phyloP scores from a whole-genome alignment of 2,888 invertebrate genomes.

The Lymantria dispar region DNA sequence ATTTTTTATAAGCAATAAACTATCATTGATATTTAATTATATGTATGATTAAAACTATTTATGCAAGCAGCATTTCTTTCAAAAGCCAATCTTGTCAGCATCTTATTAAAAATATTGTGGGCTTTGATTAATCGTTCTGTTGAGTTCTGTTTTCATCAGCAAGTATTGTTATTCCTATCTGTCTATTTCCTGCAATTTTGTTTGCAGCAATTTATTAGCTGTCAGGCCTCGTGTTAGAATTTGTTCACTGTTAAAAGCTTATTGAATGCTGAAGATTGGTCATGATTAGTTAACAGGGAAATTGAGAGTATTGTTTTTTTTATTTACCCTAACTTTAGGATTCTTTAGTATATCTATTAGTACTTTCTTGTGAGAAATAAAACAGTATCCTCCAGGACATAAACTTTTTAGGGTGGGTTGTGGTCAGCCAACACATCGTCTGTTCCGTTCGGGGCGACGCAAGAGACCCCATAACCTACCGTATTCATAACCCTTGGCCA shows the following conservation, averaged over 20 bases:
- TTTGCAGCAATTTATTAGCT: constrained; percentile 13
- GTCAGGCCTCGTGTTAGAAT: constrained; percentile 17
- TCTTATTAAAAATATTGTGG: constrained; percentile 3
- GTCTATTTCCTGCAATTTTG: constrained; percentile 20
- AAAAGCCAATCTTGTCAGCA: not conserved
- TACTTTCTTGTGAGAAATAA: no score
- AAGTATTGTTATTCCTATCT: constrained; percentile 14
- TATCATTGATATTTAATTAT: no score
- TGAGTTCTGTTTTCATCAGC: constrained; percentile 10
- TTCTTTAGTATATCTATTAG: no score
- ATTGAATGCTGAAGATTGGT: not conserved
- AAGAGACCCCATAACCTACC: no score
- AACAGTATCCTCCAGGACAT: no score
- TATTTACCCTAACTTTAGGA: no score
- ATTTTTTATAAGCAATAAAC: no score
- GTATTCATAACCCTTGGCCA: no score
- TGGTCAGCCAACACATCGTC: no score
- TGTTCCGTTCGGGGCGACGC: no score
- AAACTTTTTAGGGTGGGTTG: no score
- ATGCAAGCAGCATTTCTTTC: not conserved
- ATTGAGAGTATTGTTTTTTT: not conserved
- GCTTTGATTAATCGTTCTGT: constrained; percentile 21
- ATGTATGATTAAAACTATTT: no score
- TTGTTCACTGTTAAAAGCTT: constrained; percentile 10
- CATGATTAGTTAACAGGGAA: not conserved